phyloP scores from a whole-genome alignment of 1,140 invertebrate genomes.

The Drosophila neocordata region DNA sequence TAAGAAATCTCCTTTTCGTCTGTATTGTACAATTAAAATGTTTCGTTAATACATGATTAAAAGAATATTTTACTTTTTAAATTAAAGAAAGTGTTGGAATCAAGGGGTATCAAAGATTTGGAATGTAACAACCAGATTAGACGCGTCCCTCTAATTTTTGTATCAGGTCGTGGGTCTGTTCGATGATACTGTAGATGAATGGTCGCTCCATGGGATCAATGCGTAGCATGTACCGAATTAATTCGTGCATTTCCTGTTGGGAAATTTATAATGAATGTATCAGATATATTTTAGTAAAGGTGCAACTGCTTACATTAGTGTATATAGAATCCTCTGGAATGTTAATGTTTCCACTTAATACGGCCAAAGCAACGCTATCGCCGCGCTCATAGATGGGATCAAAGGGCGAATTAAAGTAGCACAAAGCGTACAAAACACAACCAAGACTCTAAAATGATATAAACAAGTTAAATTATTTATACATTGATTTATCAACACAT shows the following conservation, averaged over 20 bases:
- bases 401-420: constrained; percentile 93
- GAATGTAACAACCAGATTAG: constrained; percentile 52
- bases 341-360: constrained; percentile 89
- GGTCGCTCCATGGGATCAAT: constrained; percentile 90
- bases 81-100: constrained; percentile 45
- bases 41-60: constrained; percentile 53
- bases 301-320: constrained; percentile 84
- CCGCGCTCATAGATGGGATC: constrained; percentile 93
- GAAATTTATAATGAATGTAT: background rate
- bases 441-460: constrained; percentile 88
- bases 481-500: background rate
- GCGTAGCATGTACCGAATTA: constrained; percentile 89
- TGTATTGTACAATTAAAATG: constrained; percentile 60
- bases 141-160: constrained; percentile 84
- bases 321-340: constrained; percentile 89
- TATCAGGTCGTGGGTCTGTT: constrained; percentile 85
- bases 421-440: constrained; percentile 92
- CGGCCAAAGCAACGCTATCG: constrained; percentile 93
- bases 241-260: constrained; percentile 87
- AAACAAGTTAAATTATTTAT: background rate
- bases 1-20: constrained; percentile 1
- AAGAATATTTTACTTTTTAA: constrained; percentile 58
- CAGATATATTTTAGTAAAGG: background rate
- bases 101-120: background rate
- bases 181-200: constrained; percentile 88